Base-by-base conservation (phyloP, 1,140 invertebrate species). In the Bombus superbus region DNA sequence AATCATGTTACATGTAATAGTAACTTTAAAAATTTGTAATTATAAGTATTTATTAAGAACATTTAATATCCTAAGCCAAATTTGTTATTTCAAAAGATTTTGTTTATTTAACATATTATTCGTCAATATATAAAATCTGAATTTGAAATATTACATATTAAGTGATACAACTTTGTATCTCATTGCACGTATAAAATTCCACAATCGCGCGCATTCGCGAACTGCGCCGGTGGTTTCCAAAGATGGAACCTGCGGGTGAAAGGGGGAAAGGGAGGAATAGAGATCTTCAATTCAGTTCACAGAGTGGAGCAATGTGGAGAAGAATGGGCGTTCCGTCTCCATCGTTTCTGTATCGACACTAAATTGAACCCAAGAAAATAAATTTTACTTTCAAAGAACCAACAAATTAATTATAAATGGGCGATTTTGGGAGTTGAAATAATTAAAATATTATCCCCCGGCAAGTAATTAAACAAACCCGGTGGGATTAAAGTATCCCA, bases 201-300 rank as follows among this genome's bases (percentile, higher is more conserved):
- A 84, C 42, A 68, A 85, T 22, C 28, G 83, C 57, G 77, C 78
- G 83, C 83, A 59, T 83, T 85, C 69, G 78, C 78, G 83, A 74
- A 40, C 42, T 69, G 59, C 78, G 83, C 78, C 78, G 83, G 78
- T 79, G 71, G 68, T 84, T 74, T 44, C 57, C 35, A 71, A 81
- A 42, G 83, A 85, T 81, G 78, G 59, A 73, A 85, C 59, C 64
- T 42, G 53, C 25, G 73, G 42, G 44, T n/a, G 53, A 42, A 42
- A 80, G 40, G 66, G 78, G 81, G 35, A 78, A 83, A 86, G 62
- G 44, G 69, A 84, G 64, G 38, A 66, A 74, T 40, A 83, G 82
- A 87, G 82, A 87, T 89, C 88, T 87, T 91, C 71, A 90, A 83
- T 85, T 91, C 85, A 89, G 87, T 91, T 91, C 72, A 86, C 86